These are phyloP conservation scores for Tamandua tetradactyla DNA, from an alignment of 2,797 vertebrate species.

Conservation along the genomic window DNA sequence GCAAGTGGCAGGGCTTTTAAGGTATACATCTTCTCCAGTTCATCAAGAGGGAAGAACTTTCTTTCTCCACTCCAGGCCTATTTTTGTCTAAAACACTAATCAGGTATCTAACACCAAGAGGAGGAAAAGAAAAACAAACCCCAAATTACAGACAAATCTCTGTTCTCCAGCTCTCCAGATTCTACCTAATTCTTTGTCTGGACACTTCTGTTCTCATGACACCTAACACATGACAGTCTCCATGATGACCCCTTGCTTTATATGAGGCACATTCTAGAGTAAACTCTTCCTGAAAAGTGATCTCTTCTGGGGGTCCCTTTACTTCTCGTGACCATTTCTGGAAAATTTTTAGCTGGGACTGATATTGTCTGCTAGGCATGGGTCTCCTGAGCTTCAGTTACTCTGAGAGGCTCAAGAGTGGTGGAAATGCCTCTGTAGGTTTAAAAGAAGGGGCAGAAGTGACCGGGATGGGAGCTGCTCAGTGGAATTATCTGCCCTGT, in stretches of 20 bases:
- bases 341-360: not conserved
- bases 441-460: not conserved
- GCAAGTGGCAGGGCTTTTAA: not conserved
- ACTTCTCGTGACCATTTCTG: not conserved
- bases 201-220: not conserved
- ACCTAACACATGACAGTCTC: not conserved
- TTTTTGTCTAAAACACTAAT: not conserved
- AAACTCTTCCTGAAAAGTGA: not conserved
- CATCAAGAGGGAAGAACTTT: not conserved
- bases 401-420: not conserved
- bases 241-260: not conserved
- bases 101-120: not conserved
- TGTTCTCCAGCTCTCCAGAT: not conserved
- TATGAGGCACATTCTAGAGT: not conserved
- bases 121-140: not conserved
- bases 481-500: not conserved
- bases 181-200: not conserved
- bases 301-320: not conserved
- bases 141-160: not conserved
- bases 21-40: not conserved
- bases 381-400: conserved; percentile 21
- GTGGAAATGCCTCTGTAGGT: not conserved
- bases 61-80: not conserved
- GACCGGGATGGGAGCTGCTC: not conserved
- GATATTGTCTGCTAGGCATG: not conserved